Conservation (phyloP, 2,113 vertebrate species). For the Lophotis ruficrista region DNA sequence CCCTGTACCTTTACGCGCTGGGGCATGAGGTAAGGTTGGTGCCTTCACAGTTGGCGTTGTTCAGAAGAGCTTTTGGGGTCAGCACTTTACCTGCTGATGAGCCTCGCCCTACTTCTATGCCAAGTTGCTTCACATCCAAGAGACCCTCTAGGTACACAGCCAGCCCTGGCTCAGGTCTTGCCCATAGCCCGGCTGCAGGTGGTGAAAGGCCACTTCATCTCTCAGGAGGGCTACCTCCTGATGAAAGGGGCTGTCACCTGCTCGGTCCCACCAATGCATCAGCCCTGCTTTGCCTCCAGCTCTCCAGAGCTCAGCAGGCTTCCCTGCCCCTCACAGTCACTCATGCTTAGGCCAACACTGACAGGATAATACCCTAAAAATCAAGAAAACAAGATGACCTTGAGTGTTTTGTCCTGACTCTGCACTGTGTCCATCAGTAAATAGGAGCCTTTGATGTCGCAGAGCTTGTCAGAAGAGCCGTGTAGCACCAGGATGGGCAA, state of each 20-base stretch:
- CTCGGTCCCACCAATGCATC: not conserved
- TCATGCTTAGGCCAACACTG: not conserved
- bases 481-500: slow-evolving; percentile 93
- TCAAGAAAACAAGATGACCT: slow-evolving; percentile 75
- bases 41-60: not conserved
- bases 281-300: not conserved
- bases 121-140: not conserved
- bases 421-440: slow-evolving; percentile 83
- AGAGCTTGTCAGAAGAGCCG: slow-evolving; percentile 88
- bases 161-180: not conserved
- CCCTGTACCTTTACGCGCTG: not conserved
- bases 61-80: not conserved
- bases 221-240: not conserved
- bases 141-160: not conserved
- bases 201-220: not conserved
- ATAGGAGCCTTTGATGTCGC: slow-evolving; percentile 88
- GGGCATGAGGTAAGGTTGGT: not conserved
- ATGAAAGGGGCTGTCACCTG: not conserved
- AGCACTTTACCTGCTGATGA: not conserved
- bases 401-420: slow-evolving; percentile 90
- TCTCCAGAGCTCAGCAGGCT: not conserved
- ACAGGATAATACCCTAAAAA: not conserved
- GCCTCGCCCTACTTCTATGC: not conserved
- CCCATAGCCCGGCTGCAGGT: not conserved
- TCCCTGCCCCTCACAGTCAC: not conserved